Evolutionary conservation across 2,797 vertebrate genomes (phyloP), one percentile per base, ranked within the genome.

Genomic region (Sebastes kiyomatsui): DNA sequence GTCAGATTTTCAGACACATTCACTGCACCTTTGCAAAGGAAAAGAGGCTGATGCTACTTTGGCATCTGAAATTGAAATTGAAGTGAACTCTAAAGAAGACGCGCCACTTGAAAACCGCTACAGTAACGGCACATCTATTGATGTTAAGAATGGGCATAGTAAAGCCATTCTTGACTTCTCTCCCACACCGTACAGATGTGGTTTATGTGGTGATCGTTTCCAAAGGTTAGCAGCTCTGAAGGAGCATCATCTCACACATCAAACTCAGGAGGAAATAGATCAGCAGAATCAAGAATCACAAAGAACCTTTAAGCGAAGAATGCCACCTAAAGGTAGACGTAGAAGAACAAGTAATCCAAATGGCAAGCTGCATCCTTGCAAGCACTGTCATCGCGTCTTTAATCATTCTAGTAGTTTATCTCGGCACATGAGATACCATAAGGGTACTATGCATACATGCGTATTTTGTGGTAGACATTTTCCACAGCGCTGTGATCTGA

Each of bases 381-480:
- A 96, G 85, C 90, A 94, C 10, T 97, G 96, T 80, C 94, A 95
- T 59, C 91, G 95, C 52, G 95, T 95, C 54, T 97, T 97, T 81
- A 93, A 96, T 86, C 96, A 97, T 82, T 96, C 96, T 12, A 96
- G 95, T 85, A 97, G 96, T 92, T 93, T 97, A 67, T 96, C 95
- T 33, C 93, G 96, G 46, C 96, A 97, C 82, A 96, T 96, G 95
- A 94, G 96, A 72, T 96, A 95, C 82, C 96, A 97, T 85, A 96
- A 96, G 75, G 96, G 95, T 72, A 97, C 95, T 16, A 94, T 96
- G 91, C 96, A 96, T 77, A 94, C 92, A 7, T 96, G 96, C 83
- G 78, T 85, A 25, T 91, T 95, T 86, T 96, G 96, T 89, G 95
- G 94, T 52, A 94, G 93, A 87, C 93, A 93, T 82, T 96, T 96